Conservation (phyloP, 1,140 invertebrate species). For the Odontomachus brunneus region DNA sequence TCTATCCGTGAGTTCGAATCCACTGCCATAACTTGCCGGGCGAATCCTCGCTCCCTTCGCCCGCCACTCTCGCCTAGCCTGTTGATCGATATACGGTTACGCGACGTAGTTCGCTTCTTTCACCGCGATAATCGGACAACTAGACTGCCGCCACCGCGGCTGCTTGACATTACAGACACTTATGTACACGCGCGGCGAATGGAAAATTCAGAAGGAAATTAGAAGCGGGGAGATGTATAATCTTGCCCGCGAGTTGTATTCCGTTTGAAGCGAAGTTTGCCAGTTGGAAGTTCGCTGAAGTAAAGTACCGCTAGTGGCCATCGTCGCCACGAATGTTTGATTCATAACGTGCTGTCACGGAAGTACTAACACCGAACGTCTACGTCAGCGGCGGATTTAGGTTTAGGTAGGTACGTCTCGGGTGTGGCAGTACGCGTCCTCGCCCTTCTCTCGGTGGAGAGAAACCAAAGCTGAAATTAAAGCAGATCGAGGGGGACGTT, state of each 20-base stretch:
- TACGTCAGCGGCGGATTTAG: background rate
- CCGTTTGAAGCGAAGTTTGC: background rate
- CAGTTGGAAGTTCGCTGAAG: background rate
- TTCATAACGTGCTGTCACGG: background rate
- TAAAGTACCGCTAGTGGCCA: background rate
- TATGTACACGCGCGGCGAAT: too few species aligned
- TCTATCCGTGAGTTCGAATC: slow-evolving; percentile 4
- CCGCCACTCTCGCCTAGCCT: too few species aligned
- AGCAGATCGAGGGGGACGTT: too few species aligned
- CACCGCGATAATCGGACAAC: background rate
- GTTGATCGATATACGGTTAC: background rate
- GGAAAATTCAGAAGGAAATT: too few species aligned
- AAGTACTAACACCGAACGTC: background rate
- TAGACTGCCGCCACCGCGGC: background rate
- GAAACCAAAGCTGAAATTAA: too few species aligned
- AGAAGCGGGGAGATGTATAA: too few species aligned
- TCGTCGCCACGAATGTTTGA: background rate
- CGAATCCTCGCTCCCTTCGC: background rate
- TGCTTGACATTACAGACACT: too few species aligned
- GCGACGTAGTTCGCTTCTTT: background rate
- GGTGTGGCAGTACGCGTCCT: too few species aligned
- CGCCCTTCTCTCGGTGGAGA: too few species aligned
- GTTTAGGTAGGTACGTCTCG: too few species aligned
- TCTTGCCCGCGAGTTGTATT: too few species aligned
- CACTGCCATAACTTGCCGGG: slow-evolving; percentile 7